A percentile compares a stretch with the other conserved stretches of the same genome.
Evolutionary conservation across 2,797 vertebrate species (phyloP).

Genomic region (Chelmon rostratus): DNA sequence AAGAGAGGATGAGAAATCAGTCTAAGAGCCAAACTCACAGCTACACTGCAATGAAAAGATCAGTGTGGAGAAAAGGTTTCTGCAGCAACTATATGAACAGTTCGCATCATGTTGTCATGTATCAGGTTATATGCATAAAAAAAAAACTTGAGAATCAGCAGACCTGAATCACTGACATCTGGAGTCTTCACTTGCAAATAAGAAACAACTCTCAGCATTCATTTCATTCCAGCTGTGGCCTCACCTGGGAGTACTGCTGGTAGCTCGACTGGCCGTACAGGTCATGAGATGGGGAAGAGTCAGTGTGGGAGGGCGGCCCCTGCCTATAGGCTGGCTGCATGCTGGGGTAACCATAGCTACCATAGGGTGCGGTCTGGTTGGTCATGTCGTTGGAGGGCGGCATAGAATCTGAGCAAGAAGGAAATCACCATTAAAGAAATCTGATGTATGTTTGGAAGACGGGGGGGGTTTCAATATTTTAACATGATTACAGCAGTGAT

Average conservation of each 20-base stretch:
- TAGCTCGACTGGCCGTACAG: slow-evolving; percentile 70
- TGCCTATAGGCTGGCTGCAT: slow-evolving; percentile 92
- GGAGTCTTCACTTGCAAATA: neutral
- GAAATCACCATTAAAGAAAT: neutral
- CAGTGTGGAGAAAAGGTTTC: neutral
- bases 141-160: neutral
- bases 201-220: neutral
- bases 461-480: slow-evolving; percentile 1
- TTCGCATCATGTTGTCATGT: too few species aligned
- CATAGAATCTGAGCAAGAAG: slow-evolving; percentile 85
- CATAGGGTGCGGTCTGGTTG: slow-evolving; percentile 88
- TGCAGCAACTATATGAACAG: neutral
- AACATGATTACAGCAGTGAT: neutral
- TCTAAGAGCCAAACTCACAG: neutral
- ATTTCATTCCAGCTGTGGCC: neutral
- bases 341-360: slow-evolving; percentile 89
- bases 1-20: neutral
- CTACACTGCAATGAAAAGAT: neutral
- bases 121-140: too few species aligned
- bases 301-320: slow-evolving; percentile 64
- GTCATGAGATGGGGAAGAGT: slow-evolving; percentile 71
- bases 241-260: slow-evolving; percentile 84
- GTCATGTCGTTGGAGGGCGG: slow-evolving; percentile 81
- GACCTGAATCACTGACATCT: neutral
- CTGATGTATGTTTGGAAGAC: neutral